Conservation (phyloP, 2,113 vertebrate species). For the Choloepus hoffmanni region DNA sequence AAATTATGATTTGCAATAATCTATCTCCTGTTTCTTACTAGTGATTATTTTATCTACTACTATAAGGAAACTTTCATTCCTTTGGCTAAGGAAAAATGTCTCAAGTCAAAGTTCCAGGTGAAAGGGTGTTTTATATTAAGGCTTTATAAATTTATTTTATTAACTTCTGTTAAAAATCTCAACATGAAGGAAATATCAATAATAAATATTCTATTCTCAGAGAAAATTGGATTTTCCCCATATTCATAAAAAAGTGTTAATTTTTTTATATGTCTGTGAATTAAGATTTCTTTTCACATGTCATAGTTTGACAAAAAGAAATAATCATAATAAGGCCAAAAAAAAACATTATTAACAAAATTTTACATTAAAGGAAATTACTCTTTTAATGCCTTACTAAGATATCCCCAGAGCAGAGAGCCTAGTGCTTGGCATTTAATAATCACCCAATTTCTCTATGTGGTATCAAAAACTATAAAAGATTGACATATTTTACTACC, state of each 20-base stretch:
- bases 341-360: background rate
- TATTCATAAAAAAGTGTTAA: background rate
- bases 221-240: background rate
- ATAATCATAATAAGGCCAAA: background rate
- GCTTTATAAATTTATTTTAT: background rate
- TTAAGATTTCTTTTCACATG: too few relatives aligned
- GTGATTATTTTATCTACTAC: background rate
- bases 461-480: background rate
- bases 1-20: background rate
- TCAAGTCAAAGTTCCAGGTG: background rate
- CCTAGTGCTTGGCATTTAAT: background rate
- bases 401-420: background rate
- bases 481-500: background rate
- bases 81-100: background rate
- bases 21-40: background rate
- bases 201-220: conserved; percentile 2
- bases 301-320: too few relatives aligned
- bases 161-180: background rate
- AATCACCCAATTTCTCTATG: background rate
- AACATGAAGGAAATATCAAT: background rate
- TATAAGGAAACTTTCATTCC: background rate
- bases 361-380: background rate
- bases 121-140: background rate
- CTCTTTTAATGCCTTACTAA: background rate
- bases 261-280: background rate